Conservation (phyloP, 2,113 vertebrate genomes). For the Tachuris rubrigastra region DNA sequence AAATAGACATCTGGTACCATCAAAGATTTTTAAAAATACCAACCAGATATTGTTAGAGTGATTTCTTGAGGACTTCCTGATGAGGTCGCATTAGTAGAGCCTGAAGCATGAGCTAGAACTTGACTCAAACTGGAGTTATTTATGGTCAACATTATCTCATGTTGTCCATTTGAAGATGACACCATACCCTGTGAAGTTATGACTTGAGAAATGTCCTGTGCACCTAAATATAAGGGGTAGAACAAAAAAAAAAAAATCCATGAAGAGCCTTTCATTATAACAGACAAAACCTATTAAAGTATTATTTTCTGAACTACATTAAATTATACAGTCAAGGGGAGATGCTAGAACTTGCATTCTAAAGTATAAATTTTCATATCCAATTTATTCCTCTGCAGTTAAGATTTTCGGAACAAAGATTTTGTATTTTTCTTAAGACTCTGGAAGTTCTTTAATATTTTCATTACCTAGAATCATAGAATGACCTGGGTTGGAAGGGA, state of each 20-base stretch:
- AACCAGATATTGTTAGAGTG: conserved; percentile 96
- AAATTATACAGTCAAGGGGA: not conserved
- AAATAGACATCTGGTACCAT: not conserved
- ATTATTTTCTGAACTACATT: not conserved
- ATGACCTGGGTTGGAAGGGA: not conserved
- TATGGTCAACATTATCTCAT: conserved; percentile 96
- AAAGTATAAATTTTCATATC: not conserved
- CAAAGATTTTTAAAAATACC: conserved; percentile 34
- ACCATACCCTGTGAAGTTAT: conserved; percentile 85
- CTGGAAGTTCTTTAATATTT: not conserved
- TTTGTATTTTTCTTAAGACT: not conserved
- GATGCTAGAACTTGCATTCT: not conserved
- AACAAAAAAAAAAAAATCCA: not conserved
- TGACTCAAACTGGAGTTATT: conserved; percentile 94
- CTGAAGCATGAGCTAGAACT: conserved; percentile 84
- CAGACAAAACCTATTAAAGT: not conserved
- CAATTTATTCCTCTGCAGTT: not conserved
- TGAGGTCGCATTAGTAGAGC: conserved; percentile 65
- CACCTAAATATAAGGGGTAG: conserved; percentile 66
- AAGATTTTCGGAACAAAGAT: not conserved
- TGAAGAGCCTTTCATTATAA: not conserved
- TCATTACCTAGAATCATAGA: not conserved
- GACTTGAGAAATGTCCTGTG: conserved; percentile 89
- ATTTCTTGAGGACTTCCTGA: conserved; percentile 89
- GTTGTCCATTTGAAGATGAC: conserved; percentile 75